Conservation (phyloP, 2,113 vertebrate species). For the Upupa epops region DNA sequence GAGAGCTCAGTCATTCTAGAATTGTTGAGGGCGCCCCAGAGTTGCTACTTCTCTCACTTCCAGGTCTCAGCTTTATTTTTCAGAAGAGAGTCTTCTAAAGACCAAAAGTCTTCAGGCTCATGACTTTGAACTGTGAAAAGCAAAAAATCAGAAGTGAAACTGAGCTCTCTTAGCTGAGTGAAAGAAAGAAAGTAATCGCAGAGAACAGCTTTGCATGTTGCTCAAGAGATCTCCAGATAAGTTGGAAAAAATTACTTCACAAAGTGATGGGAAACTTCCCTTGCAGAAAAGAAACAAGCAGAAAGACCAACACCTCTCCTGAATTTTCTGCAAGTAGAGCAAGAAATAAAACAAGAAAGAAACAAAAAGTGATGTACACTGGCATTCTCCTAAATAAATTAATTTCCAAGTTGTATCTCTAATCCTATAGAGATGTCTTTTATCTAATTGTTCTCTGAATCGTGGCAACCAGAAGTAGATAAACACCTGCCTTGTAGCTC, state of each 20-base stretch:
- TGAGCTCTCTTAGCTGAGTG: background rate
- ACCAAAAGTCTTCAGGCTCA: background rate
- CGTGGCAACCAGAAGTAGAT: background rate
- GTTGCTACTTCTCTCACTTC: background rate
- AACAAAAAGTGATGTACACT: background rate
- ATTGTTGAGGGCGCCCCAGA: background rate
- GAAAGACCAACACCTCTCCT: background rate
- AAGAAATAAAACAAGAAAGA: background rate
- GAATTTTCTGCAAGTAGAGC: background rate
- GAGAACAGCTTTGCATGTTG: background rate
- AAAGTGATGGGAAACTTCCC: background rate
- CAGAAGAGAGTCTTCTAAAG: background rate
- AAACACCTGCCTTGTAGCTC: background rate
- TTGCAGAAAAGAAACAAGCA: background rate
- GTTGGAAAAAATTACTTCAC: background rate
- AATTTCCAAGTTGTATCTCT: background rate
- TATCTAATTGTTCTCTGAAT: background rate
- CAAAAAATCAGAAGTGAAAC: slow-evolving; percentile 50
- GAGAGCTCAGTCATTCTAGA: background rate
- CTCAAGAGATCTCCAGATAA: background rate
- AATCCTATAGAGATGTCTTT: background rate
- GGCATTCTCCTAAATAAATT: background rate
- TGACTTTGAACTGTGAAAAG: slow-evolving; percentile 14
- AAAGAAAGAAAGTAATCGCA: background rate
- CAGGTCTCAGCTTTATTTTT: background rate